Evolutionary conservation across 2,113 vertebrate species (phyloP).

Genomic region (Otocyon megalotis): DNA sequence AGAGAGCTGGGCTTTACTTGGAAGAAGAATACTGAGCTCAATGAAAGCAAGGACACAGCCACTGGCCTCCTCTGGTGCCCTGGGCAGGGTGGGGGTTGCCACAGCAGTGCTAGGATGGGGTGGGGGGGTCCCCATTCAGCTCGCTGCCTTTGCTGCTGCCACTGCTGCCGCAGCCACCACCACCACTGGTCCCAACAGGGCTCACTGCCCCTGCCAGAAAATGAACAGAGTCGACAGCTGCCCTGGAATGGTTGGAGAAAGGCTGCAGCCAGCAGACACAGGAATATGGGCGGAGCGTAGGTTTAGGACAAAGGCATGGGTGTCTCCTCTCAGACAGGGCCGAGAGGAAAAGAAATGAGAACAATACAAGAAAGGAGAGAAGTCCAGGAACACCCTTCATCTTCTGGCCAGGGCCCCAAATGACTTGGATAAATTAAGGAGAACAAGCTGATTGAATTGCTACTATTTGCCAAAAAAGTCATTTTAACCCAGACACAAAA

Average conservation of each 20-base stretch:
- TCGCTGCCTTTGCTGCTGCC: neutral
- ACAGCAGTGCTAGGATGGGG: neutral
- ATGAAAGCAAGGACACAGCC: neutral
- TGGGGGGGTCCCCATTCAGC: neutral
- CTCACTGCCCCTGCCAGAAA: constrained; percentile 9
- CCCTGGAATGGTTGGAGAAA: neutral
- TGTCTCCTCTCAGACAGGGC: constrained; percentile 16
- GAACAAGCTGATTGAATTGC: constrained; percentile 10
- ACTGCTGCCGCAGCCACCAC: neutral
- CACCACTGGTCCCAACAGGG: neutral
- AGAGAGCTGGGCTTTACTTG: neutral
- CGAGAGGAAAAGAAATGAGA: constrained; percentile 38
- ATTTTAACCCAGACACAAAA: constrained; percentile 27
- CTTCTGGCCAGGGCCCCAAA: neutral
- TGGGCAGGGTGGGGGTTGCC: rapidly evolving
- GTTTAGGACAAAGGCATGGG: constrained; percentile 9
- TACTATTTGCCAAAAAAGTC: constrained; percentile 38
- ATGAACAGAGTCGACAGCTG: neutral
- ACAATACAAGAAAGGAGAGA: constrained; percentile 25
- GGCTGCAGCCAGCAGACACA: neutral
- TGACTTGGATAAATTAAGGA: constrained; percentile 28
- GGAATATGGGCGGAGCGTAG: neutral
- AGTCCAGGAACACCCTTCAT: neutral
- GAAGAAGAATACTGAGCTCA: neutral
- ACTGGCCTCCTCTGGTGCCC: rapidly evolving